Evolutionary conservation across 53 echinoderm and acorn worm genomes (phyloP).

Genomic region (Luidia sarsii): DNA sequence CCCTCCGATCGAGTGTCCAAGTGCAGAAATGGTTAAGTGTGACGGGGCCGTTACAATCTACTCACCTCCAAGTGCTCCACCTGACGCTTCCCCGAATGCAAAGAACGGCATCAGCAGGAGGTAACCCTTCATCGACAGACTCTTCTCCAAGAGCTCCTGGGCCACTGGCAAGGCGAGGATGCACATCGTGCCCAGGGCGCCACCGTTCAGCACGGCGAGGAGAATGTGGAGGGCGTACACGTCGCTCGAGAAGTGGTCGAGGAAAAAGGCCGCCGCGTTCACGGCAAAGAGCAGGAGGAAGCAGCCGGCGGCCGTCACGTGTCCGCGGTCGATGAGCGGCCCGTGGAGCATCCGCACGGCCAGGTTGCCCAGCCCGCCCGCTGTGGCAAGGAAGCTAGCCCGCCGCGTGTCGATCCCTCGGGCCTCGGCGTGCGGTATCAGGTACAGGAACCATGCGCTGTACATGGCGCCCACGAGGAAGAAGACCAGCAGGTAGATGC

Average conservation of each 20-base stretch:
- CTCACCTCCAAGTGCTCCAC: constrained; percentile 48
- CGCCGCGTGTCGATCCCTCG: constrained; percentile 22
- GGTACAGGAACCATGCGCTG: constrained; percentile 53
- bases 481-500: constrained; percentile 2
- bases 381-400: constrained; percentile 44
- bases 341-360: constrained; percentile 46
- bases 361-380: constrained; percentile 53
- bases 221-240: constrained; percentile 7
- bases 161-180: constrained; percentile 26
- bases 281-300: constrained; percentile 30
- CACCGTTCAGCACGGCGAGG: constrained; percentile 36
- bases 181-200: constrained; percentile 12
- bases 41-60: too few relatives aligned
- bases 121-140: constrained; percentile 28
- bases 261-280: constrained; percentile 40
- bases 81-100: constrained; percentile 39
- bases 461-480: not conserved
- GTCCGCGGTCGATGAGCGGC: constrained; percentile 22
- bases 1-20: too few relatives aligned
- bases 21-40: not conserved
- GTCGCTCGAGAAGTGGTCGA: constrained; percentile 26
- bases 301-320: constrained; percentile 30
- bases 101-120: constrained; percentile 13
- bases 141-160: constrained; percentile 26
- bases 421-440: constrained; percentile 51